These are phyloP conservation scores for Mythimna lalbum DNA, from an alignment of 2,888 invertebrate genomes.

Conservation along the genomic window DNA sequence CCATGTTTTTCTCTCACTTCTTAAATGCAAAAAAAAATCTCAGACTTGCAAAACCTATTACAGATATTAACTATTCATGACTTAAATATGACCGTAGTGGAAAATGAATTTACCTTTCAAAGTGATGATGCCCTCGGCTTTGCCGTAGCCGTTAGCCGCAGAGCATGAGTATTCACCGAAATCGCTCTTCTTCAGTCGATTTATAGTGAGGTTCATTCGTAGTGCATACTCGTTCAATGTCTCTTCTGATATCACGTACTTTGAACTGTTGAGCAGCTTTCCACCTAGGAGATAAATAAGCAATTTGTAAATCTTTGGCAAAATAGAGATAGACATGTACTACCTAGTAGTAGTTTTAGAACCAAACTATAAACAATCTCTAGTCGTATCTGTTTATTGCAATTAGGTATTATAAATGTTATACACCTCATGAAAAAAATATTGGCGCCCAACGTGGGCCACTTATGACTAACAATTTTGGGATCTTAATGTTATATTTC, in stretches of 20 bases:
- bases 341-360: not conserved
- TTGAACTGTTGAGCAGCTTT: slow-evolving; percentile 93
- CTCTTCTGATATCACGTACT: slow-evolving; percentile 94
- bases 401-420: no score
- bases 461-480: not conserved
- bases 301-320: not conserved
- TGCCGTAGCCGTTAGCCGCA: slow-evolving; percentile 95
- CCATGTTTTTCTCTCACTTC: not conserved
- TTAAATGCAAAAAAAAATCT: slow-evolving; percentile 29
- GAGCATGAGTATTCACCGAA: slow-evolving; percentile 95
- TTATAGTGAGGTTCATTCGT: slow-evolving; percentile 95
- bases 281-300: slow-evolving; percentile 87
- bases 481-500: not conserved
- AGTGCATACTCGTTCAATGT: slow-evolving; percentile 94
- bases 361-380: not conserved
- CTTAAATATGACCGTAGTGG: slow-evolving; percentile 24
- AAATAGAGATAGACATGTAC: not conserved
- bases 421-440: no score
- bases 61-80: slow-evolving; percentile 34
- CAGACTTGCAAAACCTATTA: slow-evolving; percentile 34
- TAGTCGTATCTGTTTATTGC: not conserved
- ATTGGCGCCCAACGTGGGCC: slow-evolving; percentile 10
- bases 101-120: slow-evolving; percentile 92
- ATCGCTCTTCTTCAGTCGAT: slow-evolving; percentile 93
- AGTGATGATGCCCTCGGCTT: slow-evolving; percentile 93